Evolutionary conservation across 2,888 invertebrate genomes (phyloP), one percentile per base, ranked within the genome.

Genomic region (Lasioglossum vierecki): DNA sequence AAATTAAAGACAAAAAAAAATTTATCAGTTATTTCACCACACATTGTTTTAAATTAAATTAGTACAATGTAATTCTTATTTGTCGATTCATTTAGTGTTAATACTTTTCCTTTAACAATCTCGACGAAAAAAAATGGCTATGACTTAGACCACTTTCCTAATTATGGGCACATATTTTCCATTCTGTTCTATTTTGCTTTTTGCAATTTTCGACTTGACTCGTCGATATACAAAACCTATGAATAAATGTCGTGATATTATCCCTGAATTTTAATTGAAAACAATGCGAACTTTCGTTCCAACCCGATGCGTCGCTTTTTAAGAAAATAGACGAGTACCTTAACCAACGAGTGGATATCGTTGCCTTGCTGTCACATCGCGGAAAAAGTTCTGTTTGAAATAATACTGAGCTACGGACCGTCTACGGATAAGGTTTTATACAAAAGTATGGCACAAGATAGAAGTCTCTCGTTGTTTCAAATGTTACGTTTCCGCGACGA

Each of bases 371-470:
- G 68, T 68, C 68, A 39, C 68, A 39, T 41, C 11, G n/a, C 22
- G 39, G 39, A 41, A 68, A 68, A 11, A 22, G 35, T n/a, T 68
- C 4, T 39, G 35, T 41, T n/a, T n/a, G 39, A 39, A 35, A 39
- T 39, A 41, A 22, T 66, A 66, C 30, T 66, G 66, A 35, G 18
- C 18, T 68, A 41, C 39, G 22, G 41, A 68, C 22, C 18, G 39
- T 68, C n/a, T 41, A 68, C 35, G 13, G 39, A 13, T 41, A 68
- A 68, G 30, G 30, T 49, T 46, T 41, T 72, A 46, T 30, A 72
- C 49, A 53, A 46, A 46, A 46, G 46, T 72, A 68, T 68, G 68
- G 68, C 68, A 68, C 68, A 68, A 68, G 68, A 68, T 68, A 68
- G 39, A 68, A 68, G 68, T 68, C 39, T 68, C 68, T 39, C 39